phyloP scores from a whole-genome alignment of 2,888 invertebrate species.

The Cephalotes varians region DNA sequence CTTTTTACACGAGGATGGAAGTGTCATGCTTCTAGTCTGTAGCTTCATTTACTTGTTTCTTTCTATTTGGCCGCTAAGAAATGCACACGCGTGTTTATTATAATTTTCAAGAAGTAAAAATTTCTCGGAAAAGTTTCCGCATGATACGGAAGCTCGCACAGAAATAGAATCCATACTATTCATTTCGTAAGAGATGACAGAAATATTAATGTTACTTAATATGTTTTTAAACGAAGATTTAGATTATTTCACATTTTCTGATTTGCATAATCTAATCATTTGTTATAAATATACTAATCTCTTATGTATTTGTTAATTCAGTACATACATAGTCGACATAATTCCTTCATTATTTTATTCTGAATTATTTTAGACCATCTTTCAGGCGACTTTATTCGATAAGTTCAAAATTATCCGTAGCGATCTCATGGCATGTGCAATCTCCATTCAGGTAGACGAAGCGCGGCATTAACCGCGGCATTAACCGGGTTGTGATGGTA shows the following conservation, averaged over 20 bases:
- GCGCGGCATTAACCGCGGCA: constrained; percentile 62
- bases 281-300: neutral
- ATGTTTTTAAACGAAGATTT: neutral
- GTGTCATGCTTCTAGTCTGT: constrained; percentile 1
- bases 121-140: neutral
- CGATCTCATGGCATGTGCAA: neutral
- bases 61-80: constrained; percentile 9
- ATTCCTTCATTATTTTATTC: too few species aligned
- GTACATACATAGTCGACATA: neutral
- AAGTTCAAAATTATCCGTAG: neutral
- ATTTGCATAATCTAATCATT: neutral
- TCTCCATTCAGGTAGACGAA: constrained; percentile 33
- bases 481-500: constrained; percentile 66
- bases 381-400: neutral
- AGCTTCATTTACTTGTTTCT: constrained; percentile 12
- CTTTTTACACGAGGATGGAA: constrained; percentile 17
- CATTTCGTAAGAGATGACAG: neutral
- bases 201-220: neutral
- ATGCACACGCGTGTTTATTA: constrained; percentile 8
- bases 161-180: neutral
- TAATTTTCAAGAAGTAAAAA: neutral
- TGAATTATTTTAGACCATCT: too few species aligned
- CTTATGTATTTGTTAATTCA: neutral
- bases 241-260: neutral
- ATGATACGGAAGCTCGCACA: neutral